These are phyloP conservation scores for Channa maculata DNA, from an alignment of 2,113 vertebrate genomes.

Conservation along the genomic window DNA sequence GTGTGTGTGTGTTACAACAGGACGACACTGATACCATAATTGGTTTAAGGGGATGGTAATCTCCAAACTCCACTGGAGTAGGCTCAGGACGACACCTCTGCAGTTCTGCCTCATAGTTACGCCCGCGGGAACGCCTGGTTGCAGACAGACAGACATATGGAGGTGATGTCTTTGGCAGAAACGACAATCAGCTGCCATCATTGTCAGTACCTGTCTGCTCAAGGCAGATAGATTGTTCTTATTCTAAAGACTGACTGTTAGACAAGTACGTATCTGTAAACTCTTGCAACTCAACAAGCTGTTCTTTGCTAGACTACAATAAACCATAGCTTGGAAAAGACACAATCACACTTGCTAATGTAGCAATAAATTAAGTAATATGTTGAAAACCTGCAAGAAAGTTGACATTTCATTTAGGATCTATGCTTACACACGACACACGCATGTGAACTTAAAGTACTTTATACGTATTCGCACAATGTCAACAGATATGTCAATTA, in stretches of 20 bases:
- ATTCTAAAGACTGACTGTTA: no score
- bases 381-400: conserved; percentile 3
- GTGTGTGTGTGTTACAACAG: neutral
- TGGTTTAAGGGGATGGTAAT: conserved; percentile 95
- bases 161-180: no score
- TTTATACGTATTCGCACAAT: rapidly evolving
- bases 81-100: conserved; percentile 83
- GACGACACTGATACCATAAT: conserved; percentile 83
- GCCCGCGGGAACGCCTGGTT: conserved; percentile 87
- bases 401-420: neutral
- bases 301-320: neutral
- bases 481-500: neutral
- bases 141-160: neutral
- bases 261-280: no score
- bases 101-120: conserved; percentile 88
- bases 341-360: neutral
- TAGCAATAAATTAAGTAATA: neutral
- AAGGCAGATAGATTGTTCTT: no score
- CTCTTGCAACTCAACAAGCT: no score
- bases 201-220: no score
- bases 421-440: neutral
- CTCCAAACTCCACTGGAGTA: conserved; percentile 86
- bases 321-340: neutral
- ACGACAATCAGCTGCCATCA: no score
- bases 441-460: rapidly evolving